Evolutionary conservation across 1,140 invertebrate genomes (phyloP), one percentile per base, ranked within the genome.

Genomic region (Drosophila repletoides): DNA sequence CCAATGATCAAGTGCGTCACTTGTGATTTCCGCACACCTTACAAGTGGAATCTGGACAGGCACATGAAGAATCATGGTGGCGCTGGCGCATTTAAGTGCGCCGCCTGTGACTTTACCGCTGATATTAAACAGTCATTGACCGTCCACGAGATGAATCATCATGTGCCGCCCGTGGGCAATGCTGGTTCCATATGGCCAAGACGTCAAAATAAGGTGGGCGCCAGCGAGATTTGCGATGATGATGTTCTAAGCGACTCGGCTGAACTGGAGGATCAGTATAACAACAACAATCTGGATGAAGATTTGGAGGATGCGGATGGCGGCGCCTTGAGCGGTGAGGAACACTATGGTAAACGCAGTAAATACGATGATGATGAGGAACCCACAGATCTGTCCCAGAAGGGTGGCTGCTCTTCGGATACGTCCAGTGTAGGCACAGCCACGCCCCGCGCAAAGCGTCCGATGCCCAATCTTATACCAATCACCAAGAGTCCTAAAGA

Each of bases 121-220:
- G 95, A 97, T 77, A 97, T 97, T 72, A 96, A 97, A 81, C 97
- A 97, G 83, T 97, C 96, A 88, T 91, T 98, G 55, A 98, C 96
- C 0, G 95, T 97, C 15, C 97, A 98, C 89, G 95, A 98, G 86
- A 95, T 96, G 91, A 96, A 96, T 91, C 95, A 96, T 88, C 95
- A 97, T 91, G 93, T 97, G 76, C 95, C 95, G 38, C 93, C 95
- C 1, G 93, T 93, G 48, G 94, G 95, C 29, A 93, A 94, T 76
- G 91, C 92, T 5, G 88, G 89, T 3, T 91, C 92, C 36, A 88
- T 91, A 45, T 91, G 91, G 64, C 84, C 90, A 7, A 72, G 91
- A 26, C 91, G 93, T 5, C 92, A 93, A 61, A 94, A 94, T 81
- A 93, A 94, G 70, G 94, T 95, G 24, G 94, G 94, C 6, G 94